Conservation (phyloP, 2,888 invertebrate genomes). For the Lasius fuliginosus region DNA sequence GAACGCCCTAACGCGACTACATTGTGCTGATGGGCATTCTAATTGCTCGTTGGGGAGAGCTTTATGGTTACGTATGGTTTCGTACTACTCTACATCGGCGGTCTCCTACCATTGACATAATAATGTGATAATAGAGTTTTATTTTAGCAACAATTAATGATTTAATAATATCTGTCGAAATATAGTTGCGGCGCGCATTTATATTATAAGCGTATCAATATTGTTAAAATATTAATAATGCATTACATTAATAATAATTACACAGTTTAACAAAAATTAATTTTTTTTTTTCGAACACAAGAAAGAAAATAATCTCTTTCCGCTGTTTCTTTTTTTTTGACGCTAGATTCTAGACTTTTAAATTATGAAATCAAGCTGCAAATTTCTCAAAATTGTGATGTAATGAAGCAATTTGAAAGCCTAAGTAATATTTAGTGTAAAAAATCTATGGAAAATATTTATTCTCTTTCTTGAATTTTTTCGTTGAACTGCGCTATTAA, state of each 20-base stretch:
- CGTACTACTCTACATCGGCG: neutral
- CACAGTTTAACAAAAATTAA: too few relatives aligned
- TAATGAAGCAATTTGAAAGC: neutral
- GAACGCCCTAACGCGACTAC: slow-evolving; percentile 16
- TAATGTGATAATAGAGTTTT: neutral
- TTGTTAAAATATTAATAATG: neutral
- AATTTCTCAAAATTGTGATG: neutral
- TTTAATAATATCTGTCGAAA: neutral
- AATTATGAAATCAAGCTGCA: too few relatives aligned
- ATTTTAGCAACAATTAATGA: neutral
- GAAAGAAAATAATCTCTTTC: too few relatives aligned
- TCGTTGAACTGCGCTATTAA: neutral
- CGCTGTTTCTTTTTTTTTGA: too few relatives aligned
- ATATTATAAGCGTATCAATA: neutral
- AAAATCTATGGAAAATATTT: neutral
- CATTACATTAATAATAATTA: slow-evolving; percentile 14
- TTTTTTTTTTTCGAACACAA: too few relatives aligned
- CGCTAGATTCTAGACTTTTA: too few relatives aligned
- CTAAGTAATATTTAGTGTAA: neutral
- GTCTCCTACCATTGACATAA: neutral
- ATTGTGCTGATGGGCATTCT: slow-evolving; percentile 32
- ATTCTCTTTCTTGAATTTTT: neutral
- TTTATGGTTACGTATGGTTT: neutral
- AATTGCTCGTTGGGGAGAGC: slow-evolving; percentile 17
- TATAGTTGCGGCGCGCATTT: neutral